Evolutionary conservation across 2,797 vertebrate genomes (phyloP), one percentile per base, ranked within the genome.

Genomic region (Threskiornis aethiopicus): DNA sequence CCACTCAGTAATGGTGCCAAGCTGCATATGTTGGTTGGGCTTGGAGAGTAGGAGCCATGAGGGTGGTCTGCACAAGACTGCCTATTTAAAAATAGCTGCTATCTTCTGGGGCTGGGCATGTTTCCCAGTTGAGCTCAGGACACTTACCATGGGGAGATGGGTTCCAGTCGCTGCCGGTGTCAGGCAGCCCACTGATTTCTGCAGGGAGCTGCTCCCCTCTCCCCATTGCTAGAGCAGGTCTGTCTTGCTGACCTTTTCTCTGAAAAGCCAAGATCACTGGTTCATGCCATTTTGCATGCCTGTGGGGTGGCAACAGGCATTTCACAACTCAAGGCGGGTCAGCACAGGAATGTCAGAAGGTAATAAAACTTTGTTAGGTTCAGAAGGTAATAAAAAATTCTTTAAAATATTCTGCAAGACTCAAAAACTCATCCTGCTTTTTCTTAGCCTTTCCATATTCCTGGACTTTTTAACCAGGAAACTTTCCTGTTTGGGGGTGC

Each of bases 21-120:
- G 9, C 22, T 61, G 33, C 19, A 2, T 58, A 8, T 22, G 13
- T 47, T 83, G 6, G 7, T 73, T 69, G n/a, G 13, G 7, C n/a
- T 35, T 73, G 39, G 24, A 83, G 10, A 26, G 19, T 16, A 73
- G 44, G 31, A 62, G 21, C 13, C 21, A 33, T 18, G n/a, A 81
- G 10, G 6, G 6, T 47, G 25, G 18, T 18, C 16, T 71, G 33
- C 52, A 77, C 22, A 76, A 42, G 29, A 33, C 11, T 39, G 9
- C 24, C 35, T 61, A 3, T 51, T 84, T 71, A 29, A 85, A 81
- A 66, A 28, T 9, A 65, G 41, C 19, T 72, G 22, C 41, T 75
- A 2, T 47, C n/a, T 52, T 70, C 28, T 59, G 24, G 13, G 49
- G 9, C 37, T 10, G 9, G n/a, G 4, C 0, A 0, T 64, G 41